Percentiles rank a stretch among this genome's conserved stretches.
phyloP scores from a whole-genome alignment of 2,113 vertebrate genomes.

The Odontesthes bonariensis region DNA sequence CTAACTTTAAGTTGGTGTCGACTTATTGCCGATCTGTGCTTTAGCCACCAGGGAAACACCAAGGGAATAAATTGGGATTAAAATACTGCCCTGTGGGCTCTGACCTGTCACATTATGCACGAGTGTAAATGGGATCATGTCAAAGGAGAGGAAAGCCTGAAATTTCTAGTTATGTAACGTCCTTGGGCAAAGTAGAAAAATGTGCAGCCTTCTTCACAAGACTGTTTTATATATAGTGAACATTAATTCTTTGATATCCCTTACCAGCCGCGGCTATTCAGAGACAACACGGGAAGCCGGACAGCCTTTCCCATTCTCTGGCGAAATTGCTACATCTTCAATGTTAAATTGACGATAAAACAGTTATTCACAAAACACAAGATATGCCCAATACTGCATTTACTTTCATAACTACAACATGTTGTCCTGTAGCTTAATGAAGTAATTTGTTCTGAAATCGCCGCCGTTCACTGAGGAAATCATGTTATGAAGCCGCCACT shows the following conservation, averaged over 20 bases:
- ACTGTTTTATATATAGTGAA: conserved; percentile 18
- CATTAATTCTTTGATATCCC: conserved; percentile 33
- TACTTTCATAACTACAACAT: too few species aligned
- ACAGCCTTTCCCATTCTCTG: too few species aligned
- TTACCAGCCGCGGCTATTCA: too few species aligned
- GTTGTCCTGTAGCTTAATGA: too few species aligned
- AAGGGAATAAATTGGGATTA: conserved; percentile 51
- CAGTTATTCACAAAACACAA: too few species aligned
- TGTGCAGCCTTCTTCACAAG: conserved; percentile 24
- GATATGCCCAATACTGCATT: too few species aligned
- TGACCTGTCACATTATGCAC: conserved; percentile 45
- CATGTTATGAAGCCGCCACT: too few species aligned
- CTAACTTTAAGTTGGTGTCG: conserved; percentile 28
- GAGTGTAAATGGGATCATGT: conserved; percentile 50
- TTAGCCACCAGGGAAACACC: conserved; percentile 14
- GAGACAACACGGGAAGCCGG: too few species aligned
- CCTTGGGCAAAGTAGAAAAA: conserved; percentile 17
- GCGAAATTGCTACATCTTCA: too few species aligned
- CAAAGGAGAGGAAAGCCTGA: conserved; percentile 23
- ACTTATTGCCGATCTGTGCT: conserved; percentile 27
- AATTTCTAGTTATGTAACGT: conserved; percentile 36
- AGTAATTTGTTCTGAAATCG: too few species aligned
- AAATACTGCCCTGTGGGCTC: conserved; percentile 25
- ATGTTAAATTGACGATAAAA: too few species aligned
- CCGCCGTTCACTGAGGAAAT: too few species aligned